These are phyloP conservation scores for Hydractinia symbiolongicarpus DNA, from an alignment of 30 jellyfish, hydroid and myxozoan species.

Conservation along the genomic window DNA sequence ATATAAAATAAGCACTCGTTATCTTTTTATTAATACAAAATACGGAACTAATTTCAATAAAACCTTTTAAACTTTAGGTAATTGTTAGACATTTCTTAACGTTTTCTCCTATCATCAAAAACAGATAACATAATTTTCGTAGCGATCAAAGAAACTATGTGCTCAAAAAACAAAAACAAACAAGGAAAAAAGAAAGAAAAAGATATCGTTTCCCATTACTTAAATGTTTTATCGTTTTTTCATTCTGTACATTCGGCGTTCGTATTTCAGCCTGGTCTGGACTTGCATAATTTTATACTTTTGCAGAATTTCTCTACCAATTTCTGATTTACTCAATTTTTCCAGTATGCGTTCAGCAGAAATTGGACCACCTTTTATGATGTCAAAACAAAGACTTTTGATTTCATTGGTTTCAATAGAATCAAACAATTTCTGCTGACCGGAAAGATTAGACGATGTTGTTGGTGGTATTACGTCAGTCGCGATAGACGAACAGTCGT, in stretches of 20 bases:
- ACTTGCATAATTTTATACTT: neutral
- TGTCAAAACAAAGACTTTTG: neutral
- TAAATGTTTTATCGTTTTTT: no score
- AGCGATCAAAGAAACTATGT: no score
- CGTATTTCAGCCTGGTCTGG: neutral
- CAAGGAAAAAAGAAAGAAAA: no score
- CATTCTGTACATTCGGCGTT: neutral
- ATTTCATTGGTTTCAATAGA: neutral
- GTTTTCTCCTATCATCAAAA: no score
- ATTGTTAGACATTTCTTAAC: no score
- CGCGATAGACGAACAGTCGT: neutral
- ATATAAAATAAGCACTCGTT: no score
- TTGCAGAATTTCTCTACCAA: neutral
- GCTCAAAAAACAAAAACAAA: no score
- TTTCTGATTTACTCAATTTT: neutral
- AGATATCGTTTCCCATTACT: no score
- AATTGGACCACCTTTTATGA: neutral
- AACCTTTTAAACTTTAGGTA: no score
- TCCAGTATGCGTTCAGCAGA: neutral
- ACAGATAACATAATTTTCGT: no score
- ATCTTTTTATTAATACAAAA: no score
- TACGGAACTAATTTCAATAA: no score
- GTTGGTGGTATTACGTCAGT: constrained; percentile 11
- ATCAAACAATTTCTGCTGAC: neutral
- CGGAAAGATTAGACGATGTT: neutral